Base-by-base conservation (phyloP, 2,888 invertebrate species). In the Dicroscelio sp. region DNA sequence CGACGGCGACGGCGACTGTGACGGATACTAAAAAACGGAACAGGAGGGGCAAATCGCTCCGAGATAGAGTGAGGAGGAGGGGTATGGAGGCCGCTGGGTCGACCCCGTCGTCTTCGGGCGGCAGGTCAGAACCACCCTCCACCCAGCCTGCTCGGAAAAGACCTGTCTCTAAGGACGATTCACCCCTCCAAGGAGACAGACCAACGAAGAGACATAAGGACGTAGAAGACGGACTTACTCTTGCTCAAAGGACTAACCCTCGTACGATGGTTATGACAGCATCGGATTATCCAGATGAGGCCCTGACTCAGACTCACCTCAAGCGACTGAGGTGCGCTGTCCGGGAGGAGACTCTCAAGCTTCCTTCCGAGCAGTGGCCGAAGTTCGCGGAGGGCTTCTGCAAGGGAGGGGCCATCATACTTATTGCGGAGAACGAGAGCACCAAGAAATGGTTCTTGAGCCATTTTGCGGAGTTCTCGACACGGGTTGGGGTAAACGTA, bases 191-290 rank as follows among this genome's bases (percentile, higher is more conserved):
- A n/a, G n/a, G n/a, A n/a, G n/a, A n/a, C n/a, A n/a, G n/a, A n/a
- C n/a, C n/a, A n/a, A n/a, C 12, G 48, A 10, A 20, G 48, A 10
- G 14, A n/a, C 48, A 20, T 14, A 10, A 20, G 27, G 76, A 35
- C 25, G 38, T 63, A 0, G 30, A 60, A n/a, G 55, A 52, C 14
- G 78, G 43, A 2, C 43, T 78, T 4, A 63, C 78, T 27, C 38
- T 35, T 27, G 63, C 78, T 1, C 78, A 78, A 43, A 35, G 78
- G 63, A 30, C 25, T 14, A 78, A 78, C 14, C 78, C 78, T 2
- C 30, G 60, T 20, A 63, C 78, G 1, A 63, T 78, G 1, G 30
- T 78, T 0, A 20, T 78, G 0, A 30, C 27, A 0, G 14, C 20
- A 27, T 1, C 20, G 0, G 12, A 43, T 10, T 78, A 78, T 17